Percentiles rank a stretch among this genome's conserved stretches.
Evolutionary conservation across 1,140 invertebrate species (phyloP).

Genomic region (Microplitis demolitor): DNA sequence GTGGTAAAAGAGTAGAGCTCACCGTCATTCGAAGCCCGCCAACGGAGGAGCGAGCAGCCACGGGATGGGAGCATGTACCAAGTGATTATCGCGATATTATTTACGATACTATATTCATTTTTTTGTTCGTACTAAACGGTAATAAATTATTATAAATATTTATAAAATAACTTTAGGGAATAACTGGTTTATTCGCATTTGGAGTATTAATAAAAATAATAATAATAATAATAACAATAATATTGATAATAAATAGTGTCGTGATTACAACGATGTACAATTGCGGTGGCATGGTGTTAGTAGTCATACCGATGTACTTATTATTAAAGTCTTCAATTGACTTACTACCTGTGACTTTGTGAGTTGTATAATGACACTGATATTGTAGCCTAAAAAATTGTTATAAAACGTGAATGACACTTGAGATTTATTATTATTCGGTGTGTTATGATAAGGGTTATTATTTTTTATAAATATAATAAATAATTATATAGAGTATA

Average conservation of each 20-base stretch:
- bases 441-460: neutral
- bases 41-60: slow-evolving; percentile 58
- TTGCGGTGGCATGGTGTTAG: neutral
- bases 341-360: neutral
- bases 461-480: neutral
- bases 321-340: neutral
- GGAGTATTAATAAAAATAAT: too few relatives aligned
- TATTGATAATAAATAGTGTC: neutral
- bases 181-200: too few relatives aligned
- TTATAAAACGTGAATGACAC: neutral
- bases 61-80: slow-evolving; percentile 46
- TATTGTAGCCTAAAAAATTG: neutral
- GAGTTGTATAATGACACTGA: neutral
- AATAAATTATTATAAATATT: neutral
- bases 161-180: neutral
- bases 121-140: neutral
- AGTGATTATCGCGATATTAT: slow-evolving; percentile 37
- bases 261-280: neutral
- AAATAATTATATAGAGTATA: too few relatives aligned
- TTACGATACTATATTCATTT: slow-evolving; percentile 19
- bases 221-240: too few relatives aligned
- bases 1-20: slow-evolving; percentile 44
- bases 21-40: slow-evolving; percentile 59
- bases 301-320: neutral
- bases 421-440: neutral